These are phyloP conservation scores for Heteromyza rotundicornis DNA, from an alignment of 2,888 invertebrate species.

Conservation along the genomic window DNA sequence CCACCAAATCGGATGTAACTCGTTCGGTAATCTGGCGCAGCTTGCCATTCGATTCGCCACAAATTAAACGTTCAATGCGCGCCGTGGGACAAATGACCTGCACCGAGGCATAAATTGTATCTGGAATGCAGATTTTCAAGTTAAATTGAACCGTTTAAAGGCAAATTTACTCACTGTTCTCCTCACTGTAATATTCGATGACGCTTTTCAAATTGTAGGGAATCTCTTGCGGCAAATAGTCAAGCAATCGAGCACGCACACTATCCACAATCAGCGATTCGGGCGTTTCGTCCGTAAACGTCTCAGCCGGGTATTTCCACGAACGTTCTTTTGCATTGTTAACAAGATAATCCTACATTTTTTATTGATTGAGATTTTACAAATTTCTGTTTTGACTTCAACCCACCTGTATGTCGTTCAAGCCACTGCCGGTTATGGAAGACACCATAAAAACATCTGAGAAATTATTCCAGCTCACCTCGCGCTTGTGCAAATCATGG, in stretches of 20 bases:
- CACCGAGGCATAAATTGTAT: constrained; percentile 67
- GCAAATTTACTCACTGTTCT: constrained; percentile 63
- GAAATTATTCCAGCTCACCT: constrained; percentile 77
- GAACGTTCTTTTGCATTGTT: constrained; percentile 67
- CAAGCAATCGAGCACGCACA: constrained; percentile 83
- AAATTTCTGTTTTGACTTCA: neutral
- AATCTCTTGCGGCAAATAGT: constrained; percentile 83
- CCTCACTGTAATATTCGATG: constrained; percentile 72
- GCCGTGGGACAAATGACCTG: constrained; percentile 70
- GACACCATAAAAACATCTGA: constrained; percentile 91
- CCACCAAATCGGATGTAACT: constrained; percentile 69
- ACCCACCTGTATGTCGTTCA: constrained; percentile 72
- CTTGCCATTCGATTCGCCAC: constrained; percentile 72
- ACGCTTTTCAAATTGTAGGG: constrained; percentile 77
- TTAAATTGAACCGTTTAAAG: neutral
- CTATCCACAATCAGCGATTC: constrained; percentile 74
- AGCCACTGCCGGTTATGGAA: constrained; percentile 78
- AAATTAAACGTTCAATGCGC: constrained; percentile 70
- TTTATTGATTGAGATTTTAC: neutral
- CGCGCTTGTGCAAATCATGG: constrained; percentile 31
- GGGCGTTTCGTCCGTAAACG: constrained; percentile 77
- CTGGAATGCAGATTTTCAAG: constrained; percentile 51
- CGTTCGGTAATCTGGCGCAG: constrained; percentile 74
- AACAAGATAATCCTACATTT: constrained; percentile 42
- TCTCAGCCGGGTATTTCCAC: constrained; percentile 73